Evolutionary conservation across 2,113 vertebrate genomes (phyloP), one percentile per base, ranked within the genome.

Genomic region (Ptychochromis oligacanthus): DNA sequence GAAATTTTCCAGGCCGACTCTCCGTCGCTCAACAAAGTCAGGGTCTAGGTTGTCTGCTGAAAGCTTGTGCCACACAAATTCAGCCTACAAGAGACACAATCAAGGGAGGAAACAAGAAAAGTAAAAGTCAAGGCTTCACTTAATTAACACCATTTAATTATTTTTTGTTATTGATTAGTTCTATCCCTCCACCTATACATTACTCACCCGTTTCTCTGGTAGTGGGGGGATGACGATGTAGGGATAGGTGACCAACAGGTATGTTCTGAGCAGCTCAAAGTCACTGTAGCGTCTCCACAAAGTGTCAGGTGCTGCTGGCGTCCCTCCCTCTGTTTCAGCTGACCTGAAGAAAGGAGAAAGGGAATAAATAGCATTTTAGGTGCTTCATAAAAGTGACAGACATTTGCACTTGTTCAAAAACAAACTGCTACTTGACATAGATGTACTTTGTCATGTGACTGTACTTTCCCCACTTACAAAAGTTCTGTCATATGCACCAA

Each of bases 1-100:
- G 87, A 98, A 99, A 93, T 97, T 98, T 92, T 99, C 98, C 93
- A 99, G 94, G 59, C 97, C 97, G 1, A 98, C 97, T 86, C 97
- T 95, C 79, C 98, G 94, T 87, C 98, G 95, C 92, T 98, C 98
- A 77, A 99, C 98, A 93, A 99, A 98, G 91, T 99, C 98, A 4
- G 98, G 98, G 93, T 99, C 97, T 90, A 99, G 97, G 84, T 99
- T 99, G 93, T 99, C 98, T 31, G 97, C 97, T 14, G 98, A 97
- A 18, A 99, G 93, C 87, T 98, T 99, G 93, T 99, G 98, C 98
- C 98, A 99, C 89, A 97, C 97, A 87, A 99, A 98, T 94, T 99
- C 98, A 76, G 98, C 98, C 97, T 99, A 43, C 79, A 89, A 84
- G 79, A 94, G 43, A 91, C 79, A 94, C 3, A 81, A 54, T 34